Conservation (phyloP, 2,113 vertebrate genomes). For the Melozone crissalis region DNA sequence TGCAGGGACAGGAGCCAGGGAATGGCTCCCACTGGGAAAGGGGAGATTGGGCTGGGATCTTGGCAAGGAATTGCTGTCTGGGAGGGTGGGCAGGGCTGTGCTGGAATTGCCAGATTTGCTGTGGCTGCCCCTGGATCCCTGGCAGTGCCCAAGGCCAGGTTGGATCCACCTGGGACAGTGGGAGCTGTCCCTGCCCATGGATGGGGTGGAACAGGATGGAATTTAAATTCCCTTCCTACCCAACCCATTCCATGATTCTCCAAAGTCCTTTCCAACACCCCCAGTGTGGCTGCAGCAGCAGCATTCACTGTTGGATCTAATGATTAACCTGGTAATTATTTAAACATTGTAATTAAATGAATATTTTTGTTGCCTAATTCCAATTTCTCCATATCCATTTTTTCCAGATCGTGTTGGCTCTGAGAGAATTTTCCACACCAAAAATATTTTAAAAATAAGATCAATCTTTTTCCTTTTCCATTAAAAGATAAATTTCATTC, state of each 20-base stretch:
- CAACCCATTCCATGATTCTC: neutral
- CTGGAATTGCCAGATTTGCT: no score
- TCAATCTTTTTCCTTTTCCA: neutral
- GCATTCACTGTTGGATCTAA: neutral
- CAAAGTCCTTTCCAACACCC: neutral
- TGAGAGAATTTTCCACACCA: neutral
- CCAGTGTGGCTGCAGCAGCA: neutral
- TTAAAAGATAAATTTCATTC: neutral
- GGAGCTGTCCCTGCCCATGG: neutral
- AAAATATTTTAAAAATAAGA: neutral
- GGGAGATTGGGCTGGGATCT: no score
- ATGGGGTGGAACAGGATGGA: no score
- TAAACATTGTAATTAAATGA: fast-evolving
- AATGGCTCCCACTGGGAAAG: no score
- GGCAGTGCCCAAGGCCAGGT: no score
- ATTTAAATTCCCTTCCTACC: neutral
- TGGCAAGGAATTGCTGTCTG: no score
- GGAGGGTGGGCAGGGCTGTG: no score
- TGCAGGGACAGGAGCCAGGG: no score
- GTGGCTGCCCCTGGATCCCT: neutral
- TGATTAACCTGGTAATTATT: neutral
- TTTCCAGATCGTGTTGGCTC: fast-evolving
- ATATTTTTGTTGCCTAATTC: neutral
- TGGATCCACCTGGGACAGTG: neutral
- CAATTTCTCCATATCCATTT: neutral